Conservation (phyloP, 2,797 vertebrate genomes). For the Tragopan temminckii region DNA sequence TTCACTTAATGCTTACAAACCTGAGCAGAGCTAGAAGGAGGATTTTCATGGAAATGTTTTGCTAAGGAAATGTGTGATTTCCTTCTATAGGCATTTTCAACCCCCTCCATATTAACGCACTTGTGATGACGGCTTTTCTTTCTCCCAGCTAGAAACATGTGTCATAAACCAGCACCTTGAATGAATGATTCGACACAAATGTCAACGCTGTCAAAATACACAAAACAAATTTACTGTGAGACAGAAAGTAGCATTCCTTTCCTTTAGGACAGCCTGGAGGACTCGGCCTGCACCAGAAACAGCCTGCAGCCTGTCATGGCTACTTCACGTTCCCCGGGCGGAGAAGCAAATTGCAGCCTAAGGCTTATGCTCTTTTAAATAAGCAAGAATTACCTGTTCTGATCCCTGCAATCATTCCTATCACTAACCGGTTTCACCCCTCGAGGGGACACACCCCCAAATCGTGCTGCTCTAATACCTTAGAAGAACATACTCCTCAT, state of each 20-base stretch:
- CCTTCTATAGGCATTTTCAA: neutral
- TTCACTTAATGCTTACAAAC: neutral
- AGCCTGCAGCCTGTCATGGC: neutral
- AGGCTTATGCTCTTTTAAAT: neutral
- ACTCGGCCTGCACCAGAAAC: too few relatives aligned
- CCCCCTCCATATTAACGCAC: neutral
- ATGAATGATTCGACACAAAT: neutral
- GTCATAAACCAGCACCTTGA: neutral
- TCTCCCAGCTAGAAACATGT: neutral
- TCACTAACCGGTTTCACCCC: neutral
- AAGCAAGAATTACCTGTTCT: neutral
- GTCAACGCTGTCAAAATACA: neutral
- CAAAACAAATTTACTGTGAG: neutral
- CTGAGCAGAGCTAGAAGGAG: neutral
- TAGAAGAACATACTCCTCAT: neutral
- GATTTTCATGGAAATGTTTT: neutral
- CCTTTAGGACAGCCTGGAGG: neutral
- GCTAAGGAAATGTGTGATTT: neutral
- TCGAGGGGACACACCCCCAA: neutral
- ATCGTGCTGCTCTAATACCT: fast-evolving
- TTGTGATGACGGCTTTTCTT: neutral
- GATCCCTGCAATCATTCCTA: neutral
- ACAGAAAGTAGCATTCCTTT: neutral
- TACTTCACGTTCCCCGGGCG: neutral
- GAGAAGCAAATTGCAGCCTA: neutral